Conservation (phyloP, 1,140 invertebrate genomes). For the Euwallacea similis region DNA sequence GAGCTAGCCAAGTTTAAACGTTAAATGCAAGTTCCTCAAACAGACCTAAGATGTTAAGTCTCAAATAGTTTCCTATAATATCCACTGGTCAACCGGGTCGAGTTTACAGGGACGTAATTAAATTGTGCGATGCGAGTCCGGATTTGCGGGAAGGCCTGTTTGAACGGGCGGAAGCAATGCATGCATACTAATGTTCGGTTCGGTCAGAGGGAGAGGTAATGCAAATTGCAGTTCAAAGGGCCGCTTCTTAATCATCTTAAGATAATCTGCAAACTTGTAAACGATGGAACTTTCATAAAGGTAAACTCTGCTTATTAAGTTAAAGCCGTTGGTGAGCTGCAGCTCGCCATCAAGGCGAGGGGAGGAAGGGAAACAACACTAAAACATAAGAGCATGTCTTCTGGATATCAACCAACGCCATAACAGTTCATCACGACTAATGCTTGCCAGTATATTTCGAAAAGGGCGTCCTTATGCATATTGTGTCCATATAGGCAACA, state of each 20-base stretch:
- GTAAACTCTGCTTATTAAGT: slow-evolving; percentile 28
- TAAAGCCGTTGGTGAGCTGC: neutral
- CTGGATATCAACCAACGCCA: slow-evolving; percentile 54
- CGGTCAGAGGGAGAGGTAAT: slow-evolving; percentile 35
- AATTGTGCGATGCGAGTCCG: slow-evolving; percentile 48
- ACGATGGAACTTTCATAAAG: slow-evolving; percentile 35
- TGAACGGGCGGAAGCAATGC: slow-evolving; percentile 46
- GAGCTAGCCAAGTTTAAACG: slow-evolving; percentile 44
- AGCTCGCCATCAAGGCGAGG: neutral
- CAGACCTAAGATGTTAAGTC: slow-evolving; percentile 48
- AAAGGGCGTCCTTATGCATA: slow-evolving; percentile 40
- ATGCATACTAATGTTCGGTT: slow-evolving; percentile 45
- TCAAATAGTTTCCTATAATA: slow-evolving; percentile 51
- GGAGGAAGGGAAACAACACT: slow-evolving; percentile 7
- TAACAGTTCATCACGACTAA: slow-evolving; percentile 53
- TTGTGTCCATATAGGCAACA: slow-evolving; percentile 43
- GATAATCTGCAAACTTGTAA: slow-evolving; percentile 42
- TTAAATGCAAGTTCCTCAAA: slow-evolving; percentile 47
- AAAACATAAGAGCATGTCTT: slow-evolving; percentile 50
- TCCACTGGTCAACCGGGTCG: slow-evolving; percentile 48
- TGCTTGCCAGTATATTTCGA: slow-evolving; percentile 42
- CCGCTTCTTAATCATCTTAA: slow-evolving; percentile 44
- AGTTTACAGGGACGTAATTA: slow-evolving; percentile 49
- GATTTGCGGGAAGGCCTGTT: slow-evolving; percentile 47
- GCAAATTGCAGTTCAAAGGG: slow-evolving; percentile 42